Evolutionary conservation across 2,888 invertebrate genomes (phyloP).

Genomic region (Caenorhabditis uteleia): DNA sequence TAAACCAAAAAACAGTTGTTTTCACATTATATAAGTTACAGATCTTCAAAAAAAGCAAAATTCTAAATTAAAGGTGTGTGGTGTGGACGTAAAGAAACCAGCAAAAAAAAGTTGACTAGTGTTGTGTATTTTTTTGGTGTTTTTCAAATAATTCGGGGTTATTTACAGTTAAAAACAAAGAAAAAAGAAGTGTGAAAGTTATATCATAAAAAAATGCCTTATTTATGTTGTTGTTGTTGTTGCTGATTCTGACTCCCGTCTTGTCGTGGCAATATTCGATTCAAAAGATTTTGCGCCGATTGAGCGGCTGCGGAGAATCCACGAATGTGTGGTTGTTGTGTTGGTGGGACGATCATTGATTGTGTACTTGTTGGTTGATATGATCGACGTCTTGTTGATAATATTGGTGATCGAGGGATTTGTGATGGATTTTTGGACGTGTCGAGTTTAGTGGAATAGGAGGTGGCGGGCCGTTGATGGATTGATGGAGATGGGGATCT

Average conservation of each 20-base stretch:
- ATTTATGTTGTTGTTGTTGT: neutral
- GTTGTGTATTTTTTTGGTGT: too few relatives aligned
- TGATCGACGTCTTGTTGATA: constrained; percentile 21
- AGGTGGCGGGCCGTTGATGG: constrained; percentile 15
- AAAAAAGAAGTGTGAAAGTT: constrained; percentile 2
- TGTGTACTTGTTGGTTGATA: constrained; percentile 19
- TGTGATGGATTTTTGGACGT: constrained; percentile 11
- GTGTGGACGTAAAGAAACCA: too few relatives aligned
- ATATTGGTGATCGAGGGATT: constrained; percentile 6
- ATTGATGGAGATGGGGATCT: constrained; percentile 36
- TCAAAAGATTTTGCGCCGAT: constrained; percentile 35
- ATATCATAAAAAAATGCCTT: too few relatives aligned
- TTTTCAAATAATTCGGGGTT: neutral
- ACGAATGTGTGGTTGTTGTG: constrained; percentile 8
- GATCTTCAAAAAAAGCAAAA: too few relatives aligned
- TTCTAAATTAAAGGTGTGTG: too few relatives aligned
- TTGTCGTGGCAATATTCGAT: constrained; percentile 29
- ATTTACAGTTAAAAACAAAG: neutral
- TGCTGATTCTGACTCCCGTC: constrained; percentile 5
- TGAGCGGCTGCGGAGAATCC: constrained; percentile 36
- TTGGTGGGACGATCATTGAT: constrained; percentile 16
- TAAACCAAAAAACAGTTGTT: too few relatives aligned
- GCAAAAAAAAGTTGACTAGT: too few relatives aligned
- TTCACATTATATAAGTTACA: too few relatives aligned
- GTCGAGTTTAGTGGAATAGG: constrained; percentile 16